Evolutionary conservation across 2,888 invertebrate species (phyloP).

Genomic region (Athrips mouffetella): DNA sequence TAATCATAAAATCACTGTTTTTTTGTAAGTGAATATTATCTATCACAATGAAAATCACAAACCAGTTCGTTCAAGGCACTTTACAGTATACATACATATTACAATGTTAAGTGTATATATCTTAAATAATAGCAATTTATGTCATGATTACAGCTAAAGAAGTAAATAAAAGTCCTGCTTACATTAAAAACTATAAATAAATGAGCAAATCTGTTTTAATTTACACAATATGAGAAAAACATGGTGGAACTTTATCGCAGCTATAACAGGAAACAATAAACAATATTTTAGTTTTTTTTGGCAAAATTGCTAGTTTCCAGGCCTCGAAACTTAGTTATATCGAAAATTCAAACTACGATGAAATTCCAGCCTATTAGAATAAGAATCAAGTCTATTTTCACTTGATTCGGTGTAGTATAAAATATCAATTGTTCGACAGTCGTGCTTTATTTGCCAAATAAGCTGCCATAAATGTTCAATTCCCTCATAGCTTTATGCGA

Average conservation of each 20-base stretch:
- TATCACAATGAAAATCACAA: constrained; percentile 5
- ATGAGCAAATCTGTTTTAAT: background rate
- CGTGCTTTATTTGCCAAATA: too few species aligned
- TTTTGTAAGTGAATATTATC: background rate
- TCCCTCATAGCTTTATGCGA: too few species aligned
- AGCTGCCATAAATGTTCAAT: too few species aligned
- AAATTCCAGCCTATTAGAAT: too few species aligned
- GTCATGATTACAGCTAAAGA: constrained; percentile 3
- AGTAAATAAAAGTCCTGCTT: background rate
- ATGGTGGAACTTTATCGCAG: background rate
- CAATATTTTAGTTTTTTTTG: too few species aligned
- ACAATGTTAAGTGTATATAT: background rate
- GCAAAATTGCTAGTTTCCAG: too few species aligned
- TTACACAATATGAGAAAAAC: background rate
- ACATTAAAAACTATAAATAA: background rate
- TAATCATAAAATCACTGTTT: background rate
- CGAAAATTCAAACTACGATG: too few species aligned
- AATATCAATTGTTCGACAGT: too few species aligned
- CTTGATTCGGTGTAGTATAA: too few species aligned
- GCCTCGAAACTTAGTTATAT: too few species aligned
- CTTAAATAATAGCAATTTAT: constrained; percentile 1
- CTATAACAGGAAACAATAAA: too few species aligned
- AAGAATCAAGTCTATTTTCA: too few species aligned
- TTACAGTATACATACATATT: background rate
- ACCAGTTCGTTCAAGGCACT: constrained; percentile 1